phyloP scores from a whole-genome alignment of 2,888 invertebrate species.

The Yponomeuta plumbellus region DNA sequence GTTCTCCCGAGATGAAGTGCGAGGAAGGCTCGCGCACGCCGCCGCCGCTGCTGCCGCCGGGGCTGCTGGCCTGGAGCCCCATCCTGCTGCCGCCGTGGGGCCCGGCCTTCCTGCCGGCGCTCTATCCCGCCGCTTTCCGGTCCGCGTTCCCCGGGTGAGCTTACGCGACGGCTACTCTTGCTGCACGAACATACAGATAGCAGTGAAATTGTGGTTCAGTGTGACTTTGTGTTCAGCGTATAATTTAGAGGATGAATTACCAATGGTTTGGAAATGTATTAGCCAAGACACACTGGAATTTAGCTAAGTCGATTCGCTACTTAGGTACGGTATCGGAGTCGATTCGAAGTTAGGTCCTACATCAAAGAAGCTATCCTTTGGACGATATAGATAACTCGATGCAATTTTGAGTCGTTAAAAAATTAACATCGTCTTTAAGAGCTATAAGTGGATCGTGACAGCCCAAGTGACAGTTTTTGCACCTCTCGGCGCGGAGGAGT shows the following conservation, averaged over 20 bases:
- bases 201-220: background rate
- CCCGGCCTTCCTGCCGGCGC: conserved; percentile 82
- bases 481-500: conserved; percentile 47
- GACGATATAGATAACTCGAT: too few relatives aligned
- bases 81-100: conserved; percentile 85
- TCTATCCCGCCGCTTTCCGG: conserved; percentile 82
- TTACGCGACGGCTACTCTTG: conserved; percentile 24
- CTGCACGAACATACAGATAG: background rate
- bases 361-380: too few relatives aligned
- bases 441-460: conserved; percentile 9
- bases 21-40: conserved; percentile 65
- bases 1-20: conserved; percentile 74
- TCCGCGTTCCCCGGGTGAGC: conserved; percentile 86
- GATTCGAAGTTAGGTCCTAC: too few relatives aligned
- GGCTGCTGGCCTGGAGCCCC: conserved; percentile 85
- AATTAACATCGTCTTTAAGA: background rate
- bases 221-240: background rate
- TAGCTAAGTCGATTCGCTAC: too few relatives aligned
- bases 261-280: too few relatives aligned
- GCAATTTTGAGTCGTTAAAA: background rate
- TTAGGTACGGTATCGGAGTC: too few relatives aligned
- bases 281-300: too few relatives aligned
- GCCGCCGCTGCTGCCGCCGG: conserved; percentile 74
- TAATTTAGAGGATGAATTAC: background rate
- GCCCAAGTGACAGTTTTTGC: conserved; percentile 48